These are phyloP conservation scores for Halichoeres trimaculatus DNA, from an alignment of 2,113 vertebrate species.

Conservation along the genomic window DNA sequence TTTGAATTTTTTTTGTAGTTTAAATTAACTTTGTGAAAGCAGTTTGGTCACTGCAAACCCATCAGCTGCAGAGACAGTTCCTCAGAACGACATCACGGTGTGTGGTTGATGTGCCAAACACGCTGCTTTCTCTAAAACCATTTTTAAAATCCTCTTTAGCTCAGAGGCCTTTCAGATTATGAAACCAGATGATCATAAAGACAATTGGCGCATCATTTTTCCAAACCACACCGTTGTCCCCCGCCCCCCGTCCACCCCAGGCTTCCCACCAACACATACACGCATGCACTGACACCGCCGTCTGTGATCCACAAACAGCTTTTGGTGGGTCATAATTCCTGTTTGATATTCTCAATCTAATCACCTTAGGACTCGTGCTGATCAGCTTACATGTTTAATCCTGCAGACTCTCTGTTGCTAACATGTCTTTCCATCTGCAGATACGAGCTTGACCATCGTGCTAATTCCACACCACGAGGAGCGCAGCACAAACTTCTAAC, in stretches of 20 bases:
- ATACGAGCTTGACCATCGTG: conserved; percentile 46
- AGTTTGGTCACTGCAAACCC: background rate
- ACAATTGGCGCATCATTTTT: conserved; percentile 43
- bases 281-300: background rate
- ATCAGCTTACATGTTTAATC: conserved; percentile 81
- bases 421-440: conserved; percentile 53
- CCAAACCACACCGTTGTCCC: conserved; percentile 1
- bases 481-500: no score
- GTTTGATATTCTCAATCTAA: conserved; percentile 74
- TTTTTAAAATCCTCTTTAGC: conserved; percentile 65
- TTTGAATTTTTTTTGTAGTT: no score
- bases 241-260: conserved; percentile 3
- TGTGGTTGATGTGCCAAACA: background rate
- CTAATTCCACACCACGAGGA: conserved; percentile 15
- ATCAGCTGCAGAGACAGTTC: background rate
- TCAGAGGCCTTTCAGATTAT: conserved; percentile 36
- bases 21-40: background rate
- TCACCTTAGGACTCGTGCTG: conserved; percentile 71
- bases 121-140: conserved; percentile 40
- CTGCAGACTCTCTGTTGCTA: conserved; percentile 56
- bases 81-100: background rate
- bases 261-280: background rate
- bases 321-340: conserved; percentile 62
- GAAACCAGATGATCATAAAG: conserved; percentile 47
- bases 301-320: conserved; percentile 49